phyloP scores from a whole-genome alignment of 2,113 vertebrate species.

The Nanorana parkeri region DNA sequence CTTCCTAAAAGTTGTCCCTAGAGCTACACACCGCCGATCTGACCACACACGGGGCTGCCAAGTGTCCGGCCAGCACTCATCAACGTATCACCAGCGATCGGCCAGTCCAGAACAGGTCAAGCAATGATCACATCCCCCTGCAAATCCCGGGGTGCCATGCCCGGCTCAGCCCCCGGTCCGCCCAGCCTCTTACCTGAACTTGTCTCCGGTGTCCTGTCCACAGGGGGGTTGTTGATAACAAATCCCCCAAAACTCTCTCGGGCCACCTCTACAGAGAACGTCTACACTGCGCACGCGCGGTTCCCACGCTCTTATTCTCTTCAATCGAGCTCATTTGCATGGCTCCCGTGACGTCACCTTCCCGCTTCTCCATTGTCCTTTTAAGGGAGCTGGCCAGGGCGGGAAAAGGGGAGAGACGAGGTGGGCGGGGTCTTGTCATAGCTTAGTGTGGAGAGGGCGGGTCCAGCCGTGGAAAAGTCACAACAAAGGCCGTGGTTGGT shows the following conservation, averaged over 20 bases:
- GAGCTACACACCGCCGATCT: rapidly evolving
- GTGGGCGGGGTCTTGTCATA: neutral
- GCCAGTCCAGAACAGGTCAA: neutral
- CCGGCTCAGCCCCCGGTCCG: no score
- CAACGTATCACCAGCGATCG: neutral
- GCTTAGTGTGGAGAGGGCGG: neutral
- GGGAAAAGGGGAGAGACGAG: slow-evolving; percentile 69
- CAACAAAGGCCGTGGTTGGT: slow-evolving; percentile 46
- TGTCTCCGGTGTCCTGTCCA: neutral
- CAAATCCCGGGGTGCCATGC: no score
- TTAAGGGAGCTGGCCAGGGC: slow-evolving; percentile 85
- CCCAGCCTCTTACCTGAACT: neutral
- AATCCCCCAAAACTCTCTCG: neutral
- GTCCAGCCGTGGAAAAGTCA: slow-evolving; percentile 2
- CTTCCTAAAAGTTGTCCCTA: neutral
- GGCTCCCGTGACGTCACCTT: slow-evolving; percentile 75
- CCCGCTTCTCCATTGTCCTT: slow-evolving; percentile 79
- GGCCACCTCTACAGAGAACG: slow-evolving; percentile 53
- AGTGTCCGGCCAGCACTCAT: neutral
- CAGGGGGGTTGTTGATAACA: neutral
- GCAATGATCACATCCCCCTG: no score
- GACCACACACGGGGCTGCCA: neutral
- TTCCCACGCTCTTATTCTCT: slow-evolving; percentile 80
- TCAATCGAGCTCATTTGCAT: slow-evolving; percentile 80
- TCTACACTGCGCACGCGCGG: slow-evolving; percentile 75